A percentile compares a stretch with the other conserved stretches of the same genome.
Evolutionary conservation across 2,797 vertebrate genomes (phyloP).

Genomic region (Carcharodon carcharias): DNA sequence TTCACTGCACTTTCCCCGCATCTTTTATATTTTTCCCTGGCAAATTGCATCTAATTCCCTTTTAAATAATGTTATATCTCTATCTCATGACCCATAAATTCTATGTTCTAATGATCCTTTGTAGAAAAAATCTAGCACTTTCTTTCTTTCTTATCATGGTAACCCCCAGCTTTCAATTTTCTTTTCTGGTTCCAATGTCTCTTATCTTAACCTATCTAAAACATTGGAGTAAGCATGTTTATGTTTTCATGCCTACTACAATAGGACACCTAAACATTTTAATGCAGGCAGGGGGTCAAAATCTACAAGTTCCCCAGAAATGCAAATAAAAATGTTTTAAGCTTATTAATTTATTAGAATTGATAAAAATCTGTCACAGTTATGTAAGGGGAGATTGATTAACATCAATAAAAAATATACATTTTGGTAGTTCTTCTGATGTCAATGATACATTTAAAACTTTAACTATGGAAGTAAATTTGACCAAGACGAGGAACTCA

Average conservation of each 20-base stretch:
- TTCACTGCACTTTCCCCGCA: neutral
- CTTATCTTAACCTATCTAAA: neutral
- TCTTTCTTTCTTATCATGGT: neutral
- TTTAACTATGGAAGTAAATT: neutral
- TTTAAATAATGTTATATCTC: neutral
- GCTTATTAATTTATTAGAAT: neutral
- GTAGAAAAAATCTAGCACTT: neutral
- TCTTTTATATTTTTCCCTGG: neutral
- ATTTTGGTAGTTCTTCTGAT: neutral
- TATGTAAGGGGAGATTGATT: neutral
- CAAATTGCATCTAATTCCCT: neutral
- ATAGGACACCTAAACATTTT: neutral
- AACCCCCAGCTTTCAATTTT: neutral
- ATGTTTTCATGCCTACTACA: neutral
- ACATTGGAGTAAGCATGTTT: neutral
- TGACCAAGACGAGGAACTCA: neutral
- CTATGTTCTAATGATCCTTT: neutral
- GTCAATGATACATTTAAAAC: neutral
- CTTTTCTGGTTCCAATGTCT: neutral
- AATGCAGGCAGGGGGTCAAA: neutral
- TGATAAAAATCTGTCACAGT: neutral
- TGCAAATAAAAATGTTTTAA: neutral
- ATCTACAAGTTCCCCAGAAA: neutral
- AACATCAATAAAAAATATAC: neutral
- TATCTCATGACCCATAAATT: neutral